Evolutionary conservation across 92 coral and sea anemone species (phyloP), one percentile per base, ranked within the genome.

Genomic region (Palythoa grandis): DNA sequence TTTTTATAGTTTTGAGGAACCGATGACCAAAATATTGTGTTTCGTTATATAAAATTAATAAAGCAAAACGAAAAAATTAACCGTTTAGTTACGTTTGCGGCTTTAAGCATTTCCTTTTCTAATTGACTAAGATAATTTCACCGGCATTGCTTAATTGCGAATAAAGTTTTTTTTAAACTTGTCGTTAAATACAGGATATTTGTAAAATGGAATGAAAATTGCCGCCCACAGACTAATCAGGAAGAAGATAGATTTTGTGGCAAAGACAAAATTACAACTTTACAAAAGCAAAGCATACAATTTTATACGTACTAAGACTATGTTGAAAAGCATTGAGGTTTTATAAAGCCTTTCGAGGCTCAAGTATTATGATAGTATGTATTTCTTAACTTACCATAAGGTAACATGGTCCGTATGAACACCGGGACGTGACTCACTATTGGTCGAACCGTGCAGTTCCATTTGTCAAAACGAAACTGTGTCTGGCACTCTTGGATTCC

Each of bases 391-490:
- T 80, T 47, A 80, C 85, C 85, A n/a, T 20, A 68, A 23, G 85
- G 85, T n/a, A 80, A 19, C 70, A 17, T 67, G 13, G 16, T 66
- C 47, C 57, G 0, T 7, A 67, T 14, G 14, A 80, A 80, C 15
- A 80, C 85, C 7, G 85, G 85, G 13, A 80, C 75, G 11, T 40
- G 54, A 40, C 56, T 79, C 10, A 47, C 20, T 9, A 10, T 77
- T 60, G 25, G 15, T 19, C 14, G 58, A 35, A 80, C 61, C 19
- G 85, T 65, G 19, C 85, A 80, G 39, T 80, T 80, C 85, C 85
- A 80, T 61, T 80, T 80, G 17, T 80, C 74, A 22, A 65, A 80
- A 22, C 85, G 85, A 43, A 80, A 80, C 60, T 80, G 85, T 7
- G 57, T 52, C 7, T 80, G 85, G 13, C 85, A 80, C 14, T 80